Evolutionary conservation across 2,113 vertebrate genomes (phyloP).

Genomic region (Paradoxurus hermaphroditus): DNA sequence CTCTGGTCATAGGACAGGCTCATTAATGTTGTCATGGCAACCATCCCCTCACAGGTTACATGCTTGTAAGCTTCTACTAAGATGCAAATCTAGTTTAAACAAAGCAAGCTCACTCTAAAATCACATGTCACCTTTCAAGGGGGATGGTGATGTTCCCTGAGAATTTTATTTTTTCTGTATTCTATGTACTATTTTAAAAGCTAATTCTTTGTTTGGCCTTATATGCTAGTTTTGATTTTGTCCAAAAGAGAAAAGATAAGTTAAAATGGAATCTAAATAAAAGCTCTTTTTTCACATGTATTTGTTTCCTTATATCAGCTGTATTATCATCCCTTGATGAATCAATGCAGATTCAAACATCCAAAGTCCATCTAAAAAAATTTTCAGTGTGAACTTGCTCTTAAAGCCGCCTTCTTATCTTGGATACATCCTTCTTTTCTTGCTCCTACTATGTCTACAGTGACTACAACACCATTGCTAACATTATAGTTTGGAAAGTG

Average conservation of each 20-base stretch:
- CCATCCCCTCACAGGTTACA: slow-evolving; percentile 75
- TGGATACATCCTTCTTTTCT: not conserved
- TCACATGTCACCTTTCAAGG: slow-evolving; percentile 64
- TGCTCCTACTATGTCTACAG: not conserved
- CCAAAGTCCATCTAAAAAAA: not conserved
- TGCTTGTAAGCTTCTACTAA: slow-evolving; percentile 65
- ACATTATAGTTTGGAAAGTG: not conserved
- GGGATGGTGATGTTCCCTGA: not conserved
- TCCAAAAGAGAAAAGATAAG: not conserved
- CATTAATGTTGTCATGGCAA: slow-evolving; percentile 78
- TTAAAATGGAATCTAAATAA: slow-evolving; percentile 24
- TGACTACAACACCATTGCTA: not conserved
- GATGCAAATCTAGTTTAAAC: slow-evolving; percentile 77
- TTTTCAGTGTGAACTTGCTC: not conserved
- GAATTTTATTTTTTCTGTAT: slow-evolving; percentile 31
- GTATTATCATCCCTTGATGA: not conserved
- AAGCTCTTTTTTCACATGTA: not conserved
- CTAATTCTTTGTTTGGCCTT: slow-evolving; percentile 22
- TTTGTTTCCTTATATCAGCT: not conserved
- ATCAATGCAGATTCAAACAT: not conserved
- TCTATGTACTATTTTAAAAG: slow-evolving; percentile 18
- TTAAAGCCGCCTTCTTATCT: not conserved
- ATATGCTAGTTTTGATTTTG: slow-evolving; percentile 41
- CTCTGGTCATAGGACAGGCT: slow-evolving; percentile 77
- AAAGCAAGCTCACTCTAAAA: slow-evolving; percentile 71